Percentiles rank a stretch among this genome's conserved stretches.
phyloP scores from a whole-genome alignment of 2,888 invertebrate genomes.

The Entomobrya multifasciata region DNA sequence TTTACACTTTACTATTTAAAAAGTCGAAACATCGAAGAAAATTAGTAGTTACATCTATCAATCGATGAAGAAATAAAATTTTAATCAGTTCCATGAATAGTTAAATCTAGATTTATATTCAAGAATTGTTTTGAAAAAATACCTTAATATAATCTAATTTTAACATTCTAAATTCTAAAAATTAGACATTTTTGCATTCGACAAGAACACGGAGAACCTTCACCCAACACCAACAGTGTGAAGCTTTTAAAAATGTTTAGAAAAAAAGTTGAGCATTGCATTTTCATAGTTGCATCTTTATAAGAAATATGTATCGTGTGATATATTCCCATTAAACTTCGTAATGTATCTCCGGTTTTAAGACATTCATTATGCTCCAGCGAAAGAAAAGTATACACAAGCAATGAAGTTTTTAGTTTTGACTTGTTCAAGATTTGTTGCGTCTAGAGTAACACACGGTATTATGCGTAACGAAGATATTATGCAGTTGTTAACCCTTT shows the following conservation, averaged over 20 bases:
- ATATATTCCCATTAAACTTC: constrained; percentile 3
- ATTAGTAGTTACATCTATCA: too few relatives aligned
- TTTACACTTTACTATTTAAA: too few relatives aligned
- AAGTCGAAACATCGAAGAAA: too few relatives aligned
- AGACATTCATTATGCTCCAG: constrained; percentile 29
- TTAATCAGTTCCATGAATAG: too few relatives aligned
- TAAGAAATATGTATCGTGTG: neutral
- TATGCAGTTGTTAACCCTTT: constrained; percentile 67
- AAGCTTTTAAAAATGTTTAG: constrained; percentile 11
- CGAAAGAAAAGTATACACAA: constrained; percentile 33
- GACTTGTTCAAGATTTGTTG: constrained; percentile 60
- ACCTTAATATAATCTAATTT: too few relatives aligned
- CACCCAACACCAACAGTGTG: neutral
- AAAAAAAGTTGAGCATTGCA: too few relatives aligned
- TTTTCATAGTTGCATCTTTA: neutral
- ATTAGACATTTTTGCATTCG: too few relatives aligned
- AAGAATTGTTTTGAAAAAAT: too few relatives aligned
- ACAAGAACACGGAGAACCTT: too few relatives aligned
- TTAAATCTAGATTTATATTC: too few relatives aligned
- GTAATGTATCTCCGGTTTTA: constrained; percentile 24
- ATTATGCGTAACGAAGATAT: constrained; percentile 39
- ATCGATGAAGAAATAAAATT: too few relatives aligned
- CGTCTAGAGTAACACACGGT: constrained; percentile 62
- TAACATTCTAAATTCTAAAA: too few relatives aligned
- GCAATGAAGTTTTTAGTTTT: constrained; percentile 47